Conservation (phyloP, 2,113 vertebrate species). For the Oncorhynchus mykiss region DNA sequence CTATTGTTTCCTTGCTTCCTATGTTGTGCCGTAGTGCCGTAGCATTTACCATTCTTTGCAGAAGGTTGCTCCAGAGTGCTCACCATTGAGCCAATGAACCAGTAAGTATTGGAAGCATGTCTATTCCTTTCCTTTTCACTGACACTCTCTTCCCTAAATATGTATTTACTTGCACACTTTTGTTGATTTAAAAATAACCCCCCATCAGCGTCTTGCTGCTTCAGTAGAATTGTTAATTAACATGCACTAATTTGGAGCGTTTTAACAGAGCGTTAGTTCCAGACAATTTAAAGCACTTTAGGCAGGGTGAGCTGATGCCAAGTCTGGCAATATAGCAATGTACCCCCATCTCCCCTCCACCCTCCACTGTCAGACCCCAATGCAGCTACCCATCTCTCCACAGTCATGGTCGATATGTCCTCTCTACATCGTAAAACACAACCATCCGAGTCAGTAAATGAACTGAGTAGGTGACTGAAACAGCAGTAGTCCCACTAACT, state of each 20-base stretch:
- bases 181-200: not conserved
- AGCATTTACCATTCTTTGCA: too few relatives aligned
- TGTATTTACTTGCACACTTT: not conserved
- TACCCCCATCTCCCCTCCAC: not conserved
- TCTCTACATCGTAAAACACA: too few relatives aligned
- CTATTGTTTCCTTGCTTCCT: too few relatives aligned
- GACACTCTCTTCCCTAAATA: not conserved
- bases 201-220: conserved; percentile 4
- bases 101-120: not conserved
- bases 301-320: conserved; percentile 8
- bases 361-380: not conserved
- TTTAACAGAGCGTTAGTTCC: conserved; percentile 41
- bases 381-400: not conserved
- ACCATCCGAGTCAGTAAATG: too few relatives aligned
- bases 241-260: conserved; percentile 23
- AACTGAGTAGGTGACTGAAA: too few relatives aligned
- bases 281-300: conserved; percentile 28
- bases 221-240: conserved; percentile 36
- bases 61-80: too few relatives aligned
- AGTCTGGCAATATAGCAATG: not conserved
- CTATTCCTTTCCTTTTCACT: not conserved
- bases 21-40: not conserved
- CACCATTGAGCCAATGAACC: not conserved
- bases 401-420: too few relatives aligned
- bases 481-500: too few relatives aligned